phyloP scores from a whole-genome alignment of 2,113 vertebrate genomes.

The Myotis lucifugus region DNA sequence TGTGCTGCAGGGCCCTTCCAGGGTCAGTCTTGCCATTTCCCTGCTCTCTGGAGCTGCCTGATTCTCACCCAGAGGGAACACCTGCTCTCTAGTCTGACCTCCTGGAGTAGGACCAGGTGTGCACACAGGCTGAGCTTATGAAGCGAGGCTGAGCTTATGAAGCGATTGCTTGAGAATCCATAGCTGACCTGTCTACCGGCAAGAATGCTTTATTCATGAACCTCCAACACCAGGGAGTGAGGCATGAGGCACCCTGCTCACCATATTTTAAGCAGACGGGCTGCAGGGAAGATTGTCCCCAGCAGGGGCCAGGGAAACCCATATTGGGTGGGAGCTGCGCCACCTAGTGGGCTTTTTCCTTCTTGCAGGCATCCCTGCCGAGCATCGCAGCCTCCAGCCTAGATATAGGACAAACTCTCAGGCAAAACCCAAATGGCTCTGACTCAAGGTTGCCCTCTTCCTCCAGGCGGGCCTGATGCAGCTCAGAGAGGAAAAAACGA shows the following conservation, averaged over 20 bases:
- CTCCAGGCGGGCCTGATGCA: not conserved
- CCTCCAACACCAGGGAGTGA: not conserved
- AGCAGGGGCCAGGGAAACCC: not conserved
- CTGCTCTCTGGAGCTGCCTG: not conserved
- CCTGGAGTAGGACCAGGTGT: not conserved
- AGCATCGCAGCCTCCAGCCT: not conserved
- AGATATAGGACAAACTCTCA: not conserved
- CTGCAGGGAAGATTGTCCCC: not conserved
- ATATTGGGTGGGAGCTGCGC: constrained; percentile 39
- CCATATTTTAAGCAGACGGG: not conserved
- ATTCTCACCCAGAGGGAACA: not conserved
- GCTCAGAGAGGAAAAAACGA: not conserved
- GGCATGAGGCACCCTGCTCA: not conserved
- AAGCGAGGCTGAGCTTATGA: not conserved
- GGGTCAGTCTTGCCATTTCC: not conserved
- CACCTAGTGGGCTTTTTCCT: constrained; percentile 50
- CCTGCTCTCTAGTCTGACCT: not conserved
- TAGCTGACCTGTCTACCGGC: not conserved
- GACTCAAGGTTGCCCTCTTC: not conserved
- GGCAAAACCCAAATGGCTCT: not conserved
- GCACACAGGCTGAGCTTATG: not conserved
- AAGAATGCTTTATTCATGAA: not conserved
- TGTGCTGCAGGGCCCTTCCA: not conserved
- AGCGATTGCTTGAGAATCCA: not conserved
- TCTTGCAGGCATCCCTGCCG: not conserved